These are phyloP conservation scores for Fissipunctia ypsillon DNA, from an alignment of 2,888 invertebrate genomes.

Conservation along the genomic window DNA sequence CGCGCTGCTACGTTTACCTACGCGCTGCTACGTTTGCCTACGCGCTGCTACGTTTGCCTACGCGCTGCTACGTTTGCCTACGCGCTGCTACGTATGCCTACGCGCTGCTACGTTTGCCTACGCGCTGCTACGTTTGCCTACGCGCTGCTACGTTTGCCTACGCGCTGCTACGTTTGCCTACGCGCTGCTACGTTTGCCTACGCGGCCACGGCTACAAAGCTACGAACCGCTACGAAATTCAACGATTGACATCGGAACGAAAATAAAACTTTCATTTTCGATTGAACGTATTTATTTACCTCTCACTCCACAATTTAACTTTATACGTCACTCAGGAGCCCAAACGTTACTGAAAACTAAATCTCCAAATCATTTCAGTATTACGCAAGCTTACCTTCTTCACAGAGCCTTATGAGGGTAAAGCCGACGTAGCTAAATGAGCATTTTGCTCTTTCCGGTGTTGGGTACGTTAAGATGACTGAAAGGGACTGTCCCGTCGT, in stretches of 20 bases:
- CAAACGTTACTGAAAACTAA: slow-evolving; percentile 53
- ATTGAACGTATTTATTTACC: slow-evolving; percentile 25
- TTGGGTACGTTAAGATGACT: slow-evolving; percentile 39
- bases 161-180: slow-evolving; percentile 38
- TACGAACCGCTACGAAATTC: slow-evolving; percentile 43
- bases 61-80: slow-evolving; percentile 30
- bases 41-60: slow-evolving; percentile 38
- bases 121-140: slow-evolving; percentile 30
- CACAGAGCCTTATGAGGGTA: slow-evolving; percentile 59
- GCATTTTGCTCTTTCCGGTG: slow-evolving; percentile 56
- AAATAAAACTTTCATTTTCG: slow-evolving; percentile 28
- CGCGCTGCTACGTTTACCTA: slow-evolving; percentile 31
- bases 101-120: slow-evolving; percentile 38
- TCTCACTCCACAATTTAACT: slow-evolving; percentile 26
- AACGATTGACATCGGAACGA: slow-evolving; percentile 14
- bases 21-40: slow-evolving; percentile 46
- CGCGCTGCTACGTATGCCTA: slow-evolving; percentile 46
- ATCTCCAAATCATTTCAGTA: slow-evolving; percentile 59
- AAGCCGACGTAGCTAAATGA: slow-evolving; percentile 58
- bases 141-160: slow-evolving; percentile 46
- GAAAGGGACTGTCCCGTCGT: slow-evolving; percentile 57
- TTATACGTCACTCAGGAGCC: slow-evolving; percentile 23
- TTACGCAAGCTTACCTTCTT: slow-evolving; percentile 62
- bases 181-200: slow-evolving; percentile 37
- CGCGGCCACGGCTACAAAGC: slow-evolving; percentile 24